These are phyloP conservation scores for Dryobotodes eremita DNA, from an alignment of 2,888 invertebrate species.

Conservation along the genomic window DNA sequence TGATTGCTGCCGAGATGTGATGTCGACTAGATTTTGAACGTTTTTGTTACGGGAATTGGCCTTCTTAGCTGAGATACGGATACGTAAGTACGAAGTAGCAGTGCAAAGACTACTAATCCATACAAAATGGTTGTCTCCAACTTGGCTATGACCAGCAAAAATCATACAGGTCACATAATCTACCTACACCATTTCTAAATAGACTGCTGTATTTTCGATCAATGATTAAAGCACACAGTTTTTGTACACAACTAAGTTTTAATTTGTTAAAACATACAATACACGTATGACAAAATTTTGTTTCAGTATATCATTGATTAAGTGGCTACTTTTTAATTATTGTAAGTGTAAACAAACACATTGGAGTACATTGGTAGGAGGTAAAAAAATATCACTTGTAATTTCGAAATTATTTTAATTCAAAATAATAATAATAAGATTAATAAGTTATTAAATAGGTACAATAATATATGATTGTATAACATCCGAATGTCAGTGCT, in stretches of 20 bases:
- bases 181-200: constrained; percentile 5
- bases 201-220: background rate
- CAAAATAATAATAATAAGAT: constrained; percentile 1
- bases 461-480: background rate
- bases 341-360: background rate
- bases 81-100: too few species aligned
- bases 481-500: background rate
- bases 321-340: background rate
- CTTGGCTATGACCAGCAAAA: constrained; percentile 16
- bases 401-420: background rate
- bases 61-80: too few species aligned
- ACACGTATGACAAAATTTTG: background rate
- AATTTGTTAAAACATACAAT: too few species aligned
- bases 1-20: too few species aligned
- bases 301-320: too few species aligned
- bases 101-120: background rate
- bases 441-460: constrained; percentile 5
- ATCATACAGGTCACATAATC: background rate
- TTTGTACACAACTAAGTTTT: background rate
- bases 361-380: background rate
- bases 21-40: too few species aligned
- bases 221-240: too few species aligned
- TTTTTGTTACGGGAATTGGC: too few species aligned
- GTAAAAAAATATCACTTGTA: background rate
- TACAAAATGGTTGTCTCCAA: constrained; percentile 2